Evolutionary conservation across 2,113 vertebrate species (phyloP), one percentile per base, ranked within the genome.

Genomic region (Zosterops japonicus): DNA sequence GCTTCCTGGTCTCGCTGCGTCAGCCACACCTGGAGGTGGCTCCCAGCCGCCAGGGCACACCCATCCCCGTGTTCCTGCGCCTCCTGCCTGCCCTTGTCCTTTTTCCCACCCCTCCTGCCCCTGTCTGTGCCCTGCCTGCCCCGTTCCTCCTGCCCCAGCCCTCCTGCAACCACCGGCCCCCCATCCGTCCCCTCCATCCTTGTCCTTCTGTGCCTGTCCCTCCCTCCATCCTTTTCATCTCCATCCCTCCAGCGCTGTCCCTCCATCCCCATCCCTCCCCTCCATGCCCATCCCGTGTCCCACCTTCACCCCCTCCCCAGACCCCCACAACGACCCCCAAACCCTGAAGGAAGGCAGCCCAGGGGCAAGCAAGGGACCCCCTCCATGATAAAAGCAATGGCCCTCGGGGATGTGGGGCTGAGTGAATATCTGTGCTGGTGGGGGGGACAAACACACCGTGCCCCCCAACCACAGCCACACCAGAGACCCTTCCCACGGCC

Each of bases 371-470:
- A 9, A 29, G 33, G 27, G 39, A 11, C 13, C 22, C 42, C 9
- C 39, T 27, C 31, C 29, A 16, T 8, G 22, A 42, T 8, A 44
- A 47, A 55, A 53, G 4, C 5, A 3, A 21, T 4, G 42, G n/a
- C n/a, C n/a, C n/a, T n/a, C n/a, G n/a, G 68, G 59, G 80, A 47
- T 14, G 4, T 2, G 18, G 65, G 49, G 25, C 35, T 33, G 36
- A 17, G 23, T 33, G 53, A 44, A 24, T 1, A 18, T 31, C 29
- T 3, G 0, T 36, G 65, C 29, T 17, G 21, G 4, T 3, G 18
- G 1, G 4, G 3, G 31, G 15, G 3, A 39, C 2, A 2, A n/a
- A 28, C 42, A 31, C 17, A 1, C 2, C 2, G 1, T 3, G 41
- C 10, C 20, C 44, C 75, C 29, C 67, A 52, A 2, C 14, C n/a